phyloP scores from a whole-genome alignment of 1,140 invertebrate genomes.

The Mizuhopecten yessoensis region DNA sequence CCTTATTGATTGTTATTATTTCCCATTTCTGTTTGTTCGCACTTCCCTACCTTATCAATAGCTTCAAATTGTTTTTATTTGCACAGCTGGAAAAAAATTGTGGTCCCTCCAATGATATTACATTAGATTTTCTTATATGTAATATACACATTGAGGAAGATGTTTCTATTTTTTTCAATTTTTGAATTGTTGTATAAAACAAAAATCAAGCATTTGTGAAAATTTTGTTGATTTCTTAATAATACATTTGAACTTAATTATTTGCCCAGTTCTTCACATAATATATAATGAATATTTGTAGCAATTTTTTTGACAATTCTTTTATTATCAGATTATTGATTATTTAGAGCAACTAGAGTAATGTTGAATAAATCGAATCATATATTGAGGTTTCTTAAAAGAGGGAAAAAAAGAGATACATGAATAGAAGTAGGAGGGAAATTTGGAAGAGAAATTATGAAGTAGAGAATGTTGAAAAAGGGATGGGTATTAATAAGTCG shows the following conservation, averaged over 20 bases:
- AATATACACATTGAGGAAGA: not conserved
- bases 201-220: not conserved
- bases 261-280: not conserved
- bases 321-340: not conserved
- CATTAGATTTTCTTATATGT: not conserved
- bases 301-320: too few relatives aligned
- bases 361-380: too few relatives aligned
- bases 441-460: not conserved
- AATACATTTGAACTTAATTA: too few relatives aligned
- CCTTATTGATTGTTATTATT: not conserved
- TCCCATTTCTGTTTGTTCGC: not conserved
- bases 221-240: too few relatives aligned
- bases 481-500: too few relatives aligned
- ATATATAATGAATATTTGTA: not conserved
- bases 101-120: not conserved
- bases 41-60: conserved; percentile 33
- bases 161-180: not conserved
- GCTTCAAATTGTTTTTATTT: not conserved
- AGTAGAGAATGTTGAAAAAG: not conserved
- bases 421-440: not conserved
- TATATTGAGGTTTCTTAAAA: not conserved
- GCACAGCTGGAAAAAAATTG: not conserved
- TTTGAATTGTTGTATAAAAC: not conserved
- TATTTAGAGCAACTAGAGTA: too few relatives aligned
- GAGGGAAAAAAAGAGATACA: not conserved